Evolutionary conservation across 1,140 invertebrate genomes (phyloP).

Genomic region (Cryptotermes secundus): DNA sequence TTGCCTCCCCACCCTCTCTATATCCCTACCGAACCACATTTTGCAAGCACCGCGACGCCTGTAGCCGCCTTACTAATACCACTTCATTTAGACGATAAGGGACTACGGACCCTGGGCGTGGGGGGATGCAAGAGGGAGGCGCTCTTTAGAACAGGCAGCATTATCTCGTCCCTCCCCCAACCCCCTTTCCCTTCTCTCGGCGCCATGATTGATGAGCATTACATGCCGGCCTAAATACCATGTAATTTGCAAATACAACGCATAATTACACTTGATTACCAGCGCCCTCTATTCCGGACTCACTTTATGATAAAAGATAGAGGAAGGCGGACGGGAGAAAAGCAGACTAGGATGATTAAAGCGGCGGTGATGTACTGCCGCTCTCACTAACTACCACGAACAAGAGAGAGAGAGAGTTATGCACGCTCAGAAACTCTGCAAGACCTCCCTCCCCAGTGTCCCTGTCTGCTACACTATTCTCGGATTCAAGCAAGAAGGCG

Average conservation of each 20-base stretch:
- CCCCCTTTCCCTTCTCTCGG: slow-evolving; percentile 18
- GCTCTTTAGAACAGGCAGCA: slow-evolving; percentile 24
- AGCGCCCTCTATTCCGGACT: slow-evolving; percentile 30
- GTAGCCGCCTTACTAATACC: slow-evolving; percentile 37
- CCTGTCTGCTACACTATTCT: slow-evolving; percentile 2
- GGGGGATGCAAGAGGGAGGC: not conserved
- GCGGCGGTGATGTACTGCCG: slow-evolving; percentile 35
- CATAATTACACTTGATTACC: slow-evolving; percentile 44
- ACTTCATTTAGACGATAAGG: slow-evolving; percentile 44
- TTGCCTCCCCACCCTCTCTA: slow-evolving; percentile 17
- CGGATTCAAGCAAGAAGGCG: too few relatives aligned
- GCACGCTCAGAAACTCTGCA: not conserved
- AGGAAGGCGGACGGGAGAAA: slow-evolving; percentile 24
- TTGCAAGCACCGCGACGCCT: slow-evolving; percentile 16
- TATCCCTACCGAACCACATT: slow-evolving; percentile 26
- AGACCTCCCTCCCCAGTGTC: not conserved
- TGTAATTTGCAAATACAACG: slow-evolving; percentile 45
- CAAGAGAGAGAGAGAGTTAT: slow-evolving; percentile 25
- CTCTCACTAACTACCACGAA: slow-evolving; percentile 29
- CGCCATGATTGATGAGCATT: slow-evolving; percentile 42
- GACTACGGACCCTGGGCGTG: slow-evolving; percentile 18
- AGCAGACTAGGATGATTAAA: slow-evolving; percentile 36
- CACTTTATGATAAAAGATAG: slow-evolving; percentile 36
- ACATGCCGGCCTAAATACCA: slow-evolving; percentile 44
- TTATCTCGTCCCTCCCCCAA: slow-evolving; percentile 16